Conservation (phyloP, 2,113 vertebrate species). For the Macquaria ambigua region DNA sequence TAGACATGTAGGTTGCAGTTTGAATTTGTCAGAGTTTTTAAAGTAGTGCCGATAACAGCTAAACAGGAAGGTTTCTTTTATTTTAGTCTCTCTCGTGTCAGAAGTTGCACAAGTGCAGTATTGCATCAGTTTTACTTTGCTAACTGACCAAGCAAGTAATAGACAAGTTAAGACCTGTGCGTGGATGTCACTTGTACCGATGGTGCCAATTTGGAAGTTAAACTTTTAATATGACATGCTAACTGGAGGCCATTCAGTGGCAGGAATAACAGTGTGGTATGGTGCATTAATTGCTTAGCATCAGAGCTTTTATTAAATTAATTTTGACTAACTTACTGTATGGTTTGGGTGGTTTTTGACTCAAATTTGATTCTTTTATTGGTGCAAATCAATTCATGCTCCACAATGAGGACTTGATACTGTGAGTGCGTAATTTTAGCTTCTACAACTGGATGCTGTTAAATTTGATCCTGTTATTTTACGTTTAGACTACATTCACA, state of each 20-base stretch:
- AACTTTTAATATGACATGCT: not conserved
- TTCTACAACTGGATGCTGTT: not conserved
- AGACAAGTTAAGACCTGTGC: slow-evolving; percentile 1
- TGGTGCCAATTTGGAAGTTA: not conserved
- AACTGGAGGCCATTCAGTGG: not conserved
- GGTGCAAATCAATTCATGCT: not conserved
- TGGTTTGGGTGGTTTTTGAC: not conserved
- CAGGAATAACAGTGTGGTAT: not conserved
- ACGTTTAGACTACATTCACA: not conserved
- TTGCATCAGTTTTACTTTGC: slow-evolving; percentile 31
- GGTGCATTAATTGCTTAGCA: not conserved
- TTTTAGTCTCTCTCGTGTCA: not conserved
- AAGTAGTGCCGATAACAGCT: not conserved
- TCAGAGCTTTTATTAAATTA: not conserved
- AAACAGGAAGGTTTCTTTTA: not conserved
- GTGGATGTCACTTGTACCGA: not conserved
- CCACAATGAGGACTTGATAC: not conserved
- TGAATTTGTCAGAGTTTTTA: not conserved
- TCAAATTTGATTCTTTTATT: not conserved
- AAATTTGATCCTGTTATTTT: not conserved
- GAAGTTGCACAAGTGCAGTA: slow-evolving; percentile 15
- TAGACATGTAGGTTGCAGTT: not conserved
- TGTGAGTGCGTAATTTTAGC: not conserved
- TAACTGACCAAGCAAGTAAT: not conserved
- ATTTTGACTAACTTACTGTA: not conserved